These are phyloP conservation scores for Antheraea yamamai DNA, from an alignment of 2,888 invertebrate species.

Conservation along the genomic window DNA sequence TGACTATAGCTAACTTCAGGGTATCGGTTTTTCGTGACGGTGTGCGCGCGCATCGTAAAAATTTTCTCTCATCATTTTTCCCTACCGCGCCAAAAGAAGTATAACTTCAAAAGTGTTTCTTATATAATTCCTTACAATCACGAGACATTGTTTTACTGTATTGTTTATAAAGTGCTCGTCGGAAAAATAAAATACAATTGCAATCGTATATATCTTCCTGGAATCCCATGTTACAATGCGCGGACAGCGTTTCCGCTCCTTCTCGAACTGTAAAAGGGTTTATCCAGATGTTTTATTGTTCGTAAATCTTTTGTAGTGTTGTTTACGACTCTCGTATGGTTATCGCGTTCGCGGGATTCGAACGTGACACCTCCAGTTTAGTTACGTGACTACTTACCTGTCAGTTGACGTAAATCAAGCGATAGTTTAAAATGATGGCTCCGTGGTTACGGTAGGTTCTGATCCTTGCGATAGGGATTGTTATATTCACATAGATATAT, in stretches of 20 bases:
- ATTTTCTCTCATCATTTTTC: too few species aligned
- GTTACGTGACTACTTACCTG: background rate
- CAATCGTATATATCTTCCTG: background rate
- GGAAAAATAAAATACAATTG: constrained; percentile 4
- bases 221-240: background rate
- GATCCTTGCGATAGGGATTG: too few species aligned
- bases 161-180: background rate
- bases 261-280: constrained; percentile 1
- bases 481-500: too few species aligned
- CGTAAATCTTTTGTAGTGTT: constrained; percentile 19
- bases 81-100: too few species aligned
- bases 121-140: background rate
- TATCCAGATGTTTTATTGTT: constrained; percentile 26
- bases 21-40: too few species aligned
- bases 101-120: too few species aligned
- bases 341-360: background rate
- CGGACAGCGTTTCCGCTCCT: background rate
- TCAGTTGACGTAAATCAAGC: background rate
- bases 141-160: background rate
- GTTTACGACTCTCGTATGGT: constrained; percentile 4
- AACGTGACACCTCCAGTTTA: constrained; percentile 5
- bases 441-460: too few species aligned
- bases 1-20: too few species aligned
- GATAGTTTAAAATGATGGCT: background rate
- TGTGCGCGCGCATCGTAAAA: too few species aligned